Base-by-base conservation (phyloP, 2,113 vertebrate genomes). In the Dipodomys stephensi region DNA sequence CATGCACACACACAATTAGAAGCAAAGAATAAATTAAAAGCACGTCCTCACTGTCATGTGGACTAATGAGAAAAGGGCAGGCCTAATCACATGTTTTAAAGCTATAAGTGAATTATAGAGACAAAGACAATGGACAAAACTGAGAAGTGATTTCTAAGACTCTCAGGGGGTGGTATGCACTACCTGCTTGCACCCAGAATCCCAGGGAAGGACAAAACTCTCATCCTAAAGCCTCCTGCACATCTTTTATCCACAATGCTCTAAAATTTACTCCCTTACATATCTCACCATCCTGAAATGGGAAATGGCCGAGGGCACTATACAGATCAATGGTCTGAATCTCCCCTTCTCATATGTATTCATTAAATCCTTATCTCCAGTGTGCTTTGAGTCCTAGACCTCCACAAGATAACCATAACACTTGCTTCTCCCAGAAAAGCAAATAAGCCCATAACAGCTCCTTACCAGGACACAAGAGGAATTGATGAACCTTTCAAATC, bases 1-100 rank as follows among this genome's bases (percentile, higher is more conserved):
- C 96, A 91, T 83, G 92, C 84, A 97, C 96, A 97, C 95, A 97
- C 88, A 96, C 90, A 97, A 97, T 98, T 97, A 98, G 86, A 97
- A 89, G 95, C 93, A 96, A 97, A 97, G 86, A 91, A 68, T 89
- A 97, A 97, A 95, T 98, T 97, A 97, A 95, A 96, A 96, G 84
- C 69, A 95, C 91, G 46, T 85, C 96, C 49, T 95, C 91, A 92
- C 28, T 96, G 69, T 83, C 89, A 95, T 69, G 1, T 95, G 84
- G 90, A 97, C 97, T 97, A 97, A 97, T 44, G 93, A 97, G 95
- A 71, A 92, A 83, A n/a, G 65, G 71, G 62, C 53, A 93, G 53
- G 22, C 44, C 27, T 77, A 76, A 73, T 88, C 78, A 73, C 90
- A 91, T 96, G 94, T 96, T 82, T 88, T 88, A 91, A 95, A 96